Evolutionary conservation across 2,888 invertebrate genomes (phyloP).

Genomic region (Hydriomena furcata): DNA sequence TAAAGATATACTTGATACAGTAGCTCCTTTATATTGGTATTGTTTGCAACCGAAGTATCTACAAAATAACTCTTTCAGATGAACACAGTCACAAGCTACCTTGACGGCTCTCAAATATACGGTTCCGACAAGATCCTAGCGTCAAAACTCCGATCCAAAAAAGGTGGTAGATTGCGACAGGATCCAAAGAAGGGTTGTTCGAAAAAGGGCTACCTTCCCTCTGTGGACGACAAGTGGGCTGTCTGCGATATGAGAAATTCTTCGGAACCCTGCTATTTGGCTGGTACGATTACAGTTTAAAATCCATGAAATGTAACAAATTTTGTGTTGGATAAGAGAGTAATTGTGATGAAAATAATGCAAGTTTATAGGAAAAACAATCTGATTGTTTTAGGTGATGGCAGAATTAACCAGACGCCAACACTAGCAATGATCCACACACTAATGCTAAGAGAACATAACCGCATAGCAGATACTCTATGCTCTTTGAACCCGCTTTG

Average conservation of each 20-base stretch:
- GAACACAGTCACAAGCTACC: constrained; percentile 86
- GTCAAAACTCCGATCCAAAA: constrained; percentile 62
- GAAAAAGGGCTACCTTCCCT: constrained; percentile 64
- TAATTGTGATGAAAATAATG: too few species aligned
- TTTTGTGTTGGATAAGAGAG: too few species aligned
- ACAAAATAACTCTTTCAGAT: constrained; percentile 81
- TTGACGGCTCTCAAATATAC: constrained; percentile 82
- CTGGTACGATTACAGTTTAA: constrained; percentile 54
- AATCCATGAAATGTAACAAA: background rate
- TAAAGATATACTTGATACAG: too few species aligned
- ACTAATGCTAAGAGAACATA: constrained; percentile 81
- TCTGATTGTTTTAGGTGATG: constrained; percentile 78
- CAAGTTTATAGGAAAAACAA: too few species aligned
- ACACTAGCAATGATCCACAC: constrained; percentile 80
- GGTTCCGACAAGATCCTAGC: constrained; percentile 68
- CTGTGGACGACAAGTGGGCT: constrained; percentile 65
- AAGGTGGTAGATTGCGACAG: constrained; percentile 69
- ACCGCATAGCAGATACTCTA: constrained; percentile 79
- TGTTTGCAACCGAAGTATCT: too few species aligned
- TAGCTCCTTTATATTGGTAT: too few species aligned
- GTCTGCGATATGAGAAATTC: constrained; percentile 67
- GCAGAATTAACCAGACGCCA: constrained; percentile 80
- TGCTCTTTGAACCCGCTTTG: constrained; percentile 80
- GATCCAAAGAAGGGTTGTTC: constrained; percentile 52
- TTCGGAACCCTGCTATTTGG: constrained; percentile 72